Evolutionary conservation across 2,797 vertebrate species (phyloP).

Genomic region (Pterois miles): DNA sequence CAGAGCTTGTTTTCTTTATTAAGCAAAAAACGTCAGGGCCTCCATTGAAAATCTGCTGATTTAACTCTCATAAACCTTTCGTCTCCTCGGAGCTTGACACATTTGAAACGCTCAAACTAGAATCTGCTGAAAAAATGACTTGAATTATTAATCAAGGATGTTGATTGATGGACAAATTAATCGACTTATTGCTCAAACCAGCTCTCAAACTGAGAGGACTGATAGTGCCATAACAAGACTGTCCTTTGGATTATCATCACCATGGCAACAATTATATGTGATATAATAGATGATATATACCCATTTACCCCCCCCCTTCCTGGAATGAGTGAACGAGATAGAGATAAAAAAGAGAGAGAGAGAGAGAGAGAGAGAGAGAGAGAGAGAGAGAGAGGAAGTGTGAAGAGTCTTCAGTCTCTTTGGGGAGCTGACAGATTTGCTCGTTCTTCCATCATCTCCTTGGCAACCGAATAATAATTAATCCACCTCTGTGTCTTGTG

Average conservation of each 20-base stretch:
- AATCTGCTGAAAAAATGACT: background rate
- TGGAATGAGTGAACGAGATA: constrained; percentile 15
- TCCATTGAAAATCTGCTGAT: background rate
- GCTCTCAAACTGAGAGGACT: background rate
- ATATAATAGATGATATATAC: constrained; percentile 19
- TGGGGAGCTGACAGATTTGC: constrained; percentile 65
- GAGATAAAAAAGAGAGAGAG: background rate
- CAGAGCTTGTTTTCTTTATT: background rate
- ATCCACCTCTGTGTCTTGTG: constrained; percentile 46
- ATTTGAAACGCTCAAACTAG: background rate
- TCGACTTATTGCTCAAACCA: background rate
- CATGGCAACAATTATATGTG: constrained; percentile 46
- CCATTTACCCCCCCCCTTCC: background rate
- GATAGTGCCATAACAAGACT: background rate
- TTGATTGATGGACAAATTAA: background rate
- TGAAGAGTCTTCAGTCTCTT: constrained; percentile 59
- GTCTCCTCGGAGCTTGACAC: background rate
- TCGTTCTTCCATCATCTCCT: constrained; percentile 71
- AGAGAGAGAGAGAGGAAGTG: constrained; percentile 15
- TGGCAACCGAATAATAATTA: constrained; percentile 76
- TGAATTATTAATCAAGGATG: background rate
- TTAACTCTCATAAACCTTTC: background rate
- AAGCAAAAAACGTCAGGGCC: background rate
- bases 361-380: constrained; percentile 10
- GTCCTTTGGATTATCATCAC: constrained; percentile 14